A percentile compares a stretch with the other conserved stretches of the same genome.
Evolutionary conservation across 2,888 invertebrate species (phyloP).

Genomic region (Tryphoninae sp.): DNA sequence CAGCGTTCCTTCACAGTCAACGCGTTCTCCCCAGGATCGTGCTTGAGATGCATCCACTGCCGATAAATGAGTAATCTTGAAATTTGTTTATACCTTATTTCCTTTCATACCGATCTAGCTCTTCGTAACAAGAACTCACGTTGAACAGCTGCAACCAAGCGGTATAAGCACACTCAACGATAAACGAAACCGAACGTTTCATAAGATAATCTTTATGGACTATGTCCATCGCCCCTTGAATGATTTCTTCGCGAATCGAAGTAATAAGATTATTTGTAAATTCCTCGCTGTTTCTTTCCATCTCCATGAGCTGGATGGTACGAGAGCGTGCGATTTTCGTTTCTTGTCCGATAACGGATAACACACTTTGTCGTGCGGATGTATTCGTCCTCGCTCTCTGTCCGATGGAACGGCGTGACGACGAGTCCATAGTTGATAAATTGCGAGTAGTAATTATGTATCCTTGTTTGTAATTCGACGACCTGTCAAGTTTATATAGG

Average conservation of each 20-base stretch:
- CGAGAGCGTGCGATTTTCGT: slow-evolving; percentile 46
- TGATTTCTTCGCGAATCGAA: slow-evolving; percentile 66
- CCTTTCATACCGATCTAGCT: background rate
- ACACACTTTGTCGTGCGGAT: background rate
- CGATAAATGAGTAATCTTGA: background rate
- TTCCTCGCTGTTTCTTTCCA: slow-evolving; percentile 60
- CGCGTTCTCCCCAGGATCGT: slow-evolving; percentile 41
- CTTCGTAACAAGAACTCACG: slow-evolving; percentile 35
- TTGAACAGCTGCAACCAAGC: slow-evolving; percentile 63
- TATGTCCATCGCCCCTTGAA: slow-evolving; percentile 47
- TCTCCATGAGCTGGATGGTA: slow-evolving; percentile 60
- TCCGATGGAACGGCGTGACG: background rate
- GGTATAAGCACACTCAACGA: slow-evolving; percentile 53
- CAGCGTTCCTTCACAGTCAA: slow-evolving; percentile 40
- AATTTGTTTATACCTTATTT: background rate
- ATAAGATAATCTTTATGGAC: slow-evolving; percentile 43
- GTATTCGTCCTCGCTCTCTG: background rate
- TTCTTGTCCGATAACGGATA: background rate
- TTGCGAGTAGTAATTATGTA: background rate
- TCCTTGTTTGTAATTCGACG: background rate
- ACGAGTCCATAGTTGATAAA: slow-evolving; percentile 4
- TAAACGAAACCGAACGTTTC: slow-evolving; percentile 59
- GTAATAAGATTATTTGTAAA: slow-evolving; percentile 47
- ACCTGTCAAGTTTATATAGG: background rate
- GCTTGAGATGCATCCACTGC: slow-evolving; percentile 60